Evolutionary conservation across 2,888 invertebrate species (phyloP).

Genomic region (Ecdyonurus torrentis): DNA sequence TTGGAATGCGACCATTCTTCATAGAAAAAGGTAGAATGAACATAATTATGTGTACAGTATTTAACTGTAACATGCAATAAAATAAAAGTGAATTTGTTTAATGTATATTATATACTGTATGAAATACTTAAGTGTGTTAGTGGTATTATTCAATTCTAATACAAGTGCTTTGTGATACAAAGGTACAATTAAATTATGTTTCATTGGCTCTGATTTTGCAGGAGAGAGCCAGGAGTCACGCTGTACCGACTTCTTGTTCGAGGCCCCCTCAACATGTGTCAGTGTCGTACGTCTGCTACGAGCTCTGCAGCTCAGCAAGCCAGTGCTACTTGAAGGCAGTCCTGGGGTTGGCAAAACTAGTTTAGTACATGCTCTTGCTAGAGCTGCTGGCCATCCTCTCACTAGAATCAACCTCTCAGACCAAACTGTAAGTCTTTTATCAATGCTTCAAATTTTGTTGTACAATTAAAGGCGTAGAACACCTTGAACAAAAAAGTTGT

Average conservation of each 20-base stretch:
- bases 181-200: neutral
- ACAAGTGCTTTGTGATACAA: no score
- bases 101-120: no score
- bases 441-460: no score
- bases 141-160: no score
- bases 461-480: no score
- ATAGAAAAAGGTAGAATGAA: conserved; percentile 35
- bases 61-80: no score
- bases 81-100: no score
- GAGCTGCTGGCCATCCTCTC: conserved; percentile 62
- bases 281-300: conserved; percentile 76
- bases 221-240: neutral
- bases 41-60: neutral
- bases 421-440: conserved; percentile 80
- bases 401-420: conserved; percentile 95
- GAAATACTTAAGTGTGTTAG: no score
- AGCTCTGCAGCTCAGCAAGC: conserved; percentile 70
- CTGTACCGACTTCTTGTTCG: conserved; percentile 54
- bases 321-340: conserved; percentile 88
- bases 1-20: conserved; percentile 61
- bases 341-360: conserved; percentile 99
- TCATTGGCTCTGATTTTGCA: neutral
- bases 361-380: conserved; percentile 76
- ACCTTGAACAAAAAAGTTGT: no score
- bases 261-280: conserved; percentile 56